Base-by-base conservation (phyloP, 2,888 invertebrate genomes). In the Standfussiana lucernea region DNA sequence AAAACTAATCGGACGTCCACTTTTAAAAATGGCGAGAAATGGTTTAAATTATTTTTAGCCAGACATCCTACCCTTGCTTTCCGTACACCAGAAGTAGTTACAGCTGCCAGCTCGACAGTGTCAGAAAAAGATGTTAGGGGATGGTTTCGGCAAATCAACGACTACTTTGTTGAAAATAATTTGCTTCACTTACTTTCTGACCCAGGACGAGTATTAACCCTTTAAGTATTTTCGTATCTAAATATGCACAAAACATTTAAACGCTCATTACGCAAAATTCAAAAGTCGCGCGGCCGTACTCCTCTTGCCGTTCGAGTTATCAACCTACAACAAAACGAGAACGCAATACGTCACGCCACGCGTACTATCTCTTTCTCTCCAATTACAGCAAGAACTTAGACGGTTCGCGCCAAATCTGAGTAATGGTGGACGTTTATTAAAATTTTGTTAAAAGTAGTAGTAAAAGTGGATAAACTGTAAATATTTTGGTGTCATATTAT, bases 41-140 rank as follows among this genome's bases (percentile, higher is more conserved):
- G 65, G 65, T 65, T 65, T 28, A 65, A 66, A 45, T 67, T 67
- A 35, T 67, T 67, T 67, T 67, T 67, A 67, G 47, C 47, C 24
- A 67, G 47, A 47, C 67, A 67, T 67, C 32, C 45, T 45, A 21
- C 66, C 0, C 24, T 56, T 69, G n/a, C 40, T 40, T 69, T 78
- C 32, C 76, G 90, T 40, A 89, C 89, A 61, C 66, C 89, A 4
- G 91, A 93, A 88, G 88, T 88, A 67, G 90, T 93, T 15, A 91
- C 92, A 75, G 77, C 89, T 47, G 90, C 91, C 28, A 91, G 90
- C 80, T 84, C 91, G 11, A 86, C 83, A 70, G 89, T 91, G 35
- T 90, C 90, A 69, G 90, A 92, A 85, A 79, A 87, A 37, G 89
- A 92, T 59, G 79, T 85, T 24, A 86, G 56, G 73, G 78, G 80